phyloP scores from a whole-genome alignment of 2,797 vertebrate genomes.

The Acrossocheilus fasciatus region DNA sequence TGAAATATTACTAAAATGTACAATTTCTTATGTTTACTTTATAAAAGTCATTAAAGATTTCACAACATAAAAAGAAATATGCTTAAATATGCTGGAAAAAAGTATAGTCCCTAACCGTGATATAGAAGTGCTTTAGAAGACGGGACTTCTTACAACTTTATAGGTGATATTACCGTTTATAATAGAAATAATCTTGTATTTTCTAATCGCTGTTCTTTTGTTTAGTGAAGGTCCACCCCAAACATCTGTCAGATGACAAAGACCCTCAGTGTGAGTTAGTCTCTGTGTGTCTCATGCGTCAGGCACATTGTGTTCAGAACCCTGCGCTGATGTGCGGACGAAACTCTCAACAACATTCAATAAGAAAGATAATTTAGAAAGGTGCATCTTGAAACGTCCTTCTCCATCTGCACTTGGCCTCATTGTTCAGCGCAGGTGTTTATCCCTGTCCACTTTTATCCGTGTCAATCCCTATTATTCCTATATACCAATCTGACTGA shows the following conservation, averaged over 20 bases:
- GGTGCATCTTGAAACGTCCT: background rate
- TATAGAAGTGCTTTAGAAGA: background rate
- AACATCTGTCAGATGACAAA: conserved; percentile 63
- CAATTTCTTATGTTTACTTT: background rate
- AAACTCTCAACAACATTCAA: background rate
- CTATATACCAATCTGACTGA: background rate
- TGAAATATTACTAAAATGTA: background rate
- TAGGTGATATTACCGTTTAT: background rate
- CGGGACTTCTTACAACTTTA: background rate
- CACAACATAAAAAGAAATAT: background rate
- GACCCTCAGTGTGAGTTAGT: conserved; percentile 48
- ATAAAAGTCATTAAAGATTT: background rate
- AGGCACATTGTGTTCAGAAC: conserved; percentile 53
- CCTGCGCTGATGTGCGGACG: background rate
- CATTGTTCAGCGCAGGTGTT: background rate
- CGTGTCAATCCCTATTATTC: conserved; percentile 22
- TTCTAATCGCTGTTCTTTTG: conserved; percentile 36
- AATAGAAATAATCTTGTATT: background rate
- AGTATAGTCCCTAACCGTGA: no score
- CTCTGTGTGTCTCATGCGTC: conserved; percentile 45
- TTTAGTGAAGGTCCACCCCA: conserved; percentile 31
- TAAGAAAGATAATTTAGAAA: background rate
- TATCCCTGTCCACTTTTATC: background rate
- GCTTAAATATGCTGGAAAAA: no score
- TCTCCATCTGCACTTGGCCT: background rate